Evolutionary conservation across 2,888 invertebrate genomes (phyloP), one percentile per base, ranked within the genome.

Genomic region (Timema podura): DNA sequence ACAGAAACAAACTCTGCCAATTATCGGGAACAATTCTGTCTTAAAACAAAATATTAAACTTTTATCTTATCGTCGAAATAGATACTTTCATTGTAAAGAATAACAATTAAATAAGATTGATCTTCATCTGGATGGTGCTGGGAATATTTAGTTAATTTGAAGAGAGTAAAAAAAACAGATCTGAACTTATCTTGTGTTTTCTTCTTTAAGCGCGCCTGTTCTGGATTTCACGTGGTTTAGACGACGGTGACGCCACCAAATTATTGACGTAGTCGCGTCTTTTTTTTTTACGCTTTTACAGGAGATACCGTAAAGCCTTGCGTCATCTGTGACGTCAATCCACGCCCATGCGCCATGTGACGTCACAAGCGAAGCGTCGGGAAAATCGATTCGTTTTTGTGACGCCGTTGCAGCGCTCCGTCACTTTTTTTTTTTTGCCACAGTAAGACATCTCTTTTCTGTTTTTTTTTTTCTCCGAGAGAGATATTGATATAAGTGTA

Each of bases 331-430:
- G 71, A 73, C 71, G 71, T 73, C 73, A 71, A 65, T 68, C 69
- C 70, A 48, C 73, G 73, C 73, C 71, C 71, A 71, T 69, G 71
- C 71, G 71, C 69, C 68, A 70, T 48, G 71, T 73, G 73, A 73
- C 73, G 73, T 73, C 70, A 71, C 68, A 59, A 44, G 64, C 51
- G 64, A 64, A 48, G 64, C 69, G 59, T 61, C 70, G 71, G 71
- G 68, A 44, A 61, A 70, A 73, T 73, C 73, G 73, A 73, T 73
- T 46, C 57, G 48, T 57, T 30, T n/a, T 57, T 61, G 64, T 65
- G 57, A 67, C 69, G 66, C 68, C 66, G 70, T 65, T 67, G 65
- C 30, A 51, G 48, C 16, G 15, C 64, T 64, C 45, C 45, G 45
- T 44, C 44, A 16, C 46, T 47, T 7, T 13, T 47, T 30, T 30